Conservation (phyloP, 1,140 invertebrate species). For the Trissolcus basalis region DNA sequence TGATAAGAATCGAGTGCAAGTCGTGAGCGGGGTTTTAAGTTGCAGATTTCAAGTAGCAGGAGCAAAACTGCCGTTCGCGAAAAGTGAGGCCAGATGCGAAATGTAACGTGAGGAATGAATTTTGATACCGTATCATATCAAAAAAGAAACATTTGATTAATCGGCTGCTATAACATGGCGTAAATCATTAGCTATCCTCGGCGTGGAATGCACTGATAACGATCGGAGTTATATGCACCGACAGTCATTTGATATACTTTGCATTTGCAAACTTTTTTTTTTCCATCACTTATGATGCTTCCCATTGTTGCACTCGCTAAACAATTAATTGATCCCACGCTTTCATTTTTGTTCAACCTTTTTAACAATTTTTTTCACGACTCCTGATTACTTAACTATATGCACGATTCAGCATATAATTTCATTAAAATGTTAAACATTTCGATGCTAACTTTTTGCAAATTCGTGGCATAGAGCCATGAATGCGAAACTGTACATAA, state of each 20-base stretch:
- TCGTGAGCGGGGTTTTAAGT: slow-evolving; percentile 61
- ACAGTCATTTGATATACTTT: slow-evolving; percentile 52
- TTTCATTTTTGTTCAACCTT: neutral
- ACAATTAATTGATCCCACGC: slow-evolving; percentile 14
- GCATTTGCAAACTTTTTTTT: slow-evolving; percentile 31
- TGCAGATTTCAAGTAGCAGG: slow-evolving; percentile 52
- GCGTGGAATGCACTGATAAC: slow-evolving; percentile 42
- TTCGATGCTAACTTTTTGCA: too few species aligned
- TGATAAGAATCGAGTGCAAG: slow-evolving; percentile 61
- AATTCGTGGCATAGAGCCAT: too few species aligned
- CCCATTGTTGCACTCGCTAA: slow-evolving; percentile 17
- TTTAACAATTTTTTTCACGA: too few species aligned
- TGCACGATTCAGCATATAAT: too few species aligned
- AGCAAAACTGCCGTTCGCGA: slow-evolving; percentile 46
- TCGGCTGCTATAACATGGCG: slow-evolving; percentile 25
- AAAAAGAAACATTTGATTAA: slow-evolving; percentile 49
- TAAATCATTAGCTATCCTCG: slow-evolving; percentile 47
- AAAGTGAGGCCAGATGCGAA: slow-evolving; percentile 56
- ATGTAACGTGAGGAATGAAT: slow-evolving; percentile 52
- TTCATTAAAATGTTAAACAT: too few species aligned
- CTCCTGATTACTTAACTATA: too few species aligned
- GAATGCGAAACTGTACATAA: too few species aligned
- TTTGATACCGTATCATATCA: slow-evolving; percentile 40
- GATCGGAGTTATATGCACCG: slow-evolving; percentile 19
- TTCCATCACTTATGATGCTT: too few species aligned